Evolutionary conservation across 2,888 invertebrate genomes (phyloP).

Genomic region (Macroteleia sp.): DNA sequence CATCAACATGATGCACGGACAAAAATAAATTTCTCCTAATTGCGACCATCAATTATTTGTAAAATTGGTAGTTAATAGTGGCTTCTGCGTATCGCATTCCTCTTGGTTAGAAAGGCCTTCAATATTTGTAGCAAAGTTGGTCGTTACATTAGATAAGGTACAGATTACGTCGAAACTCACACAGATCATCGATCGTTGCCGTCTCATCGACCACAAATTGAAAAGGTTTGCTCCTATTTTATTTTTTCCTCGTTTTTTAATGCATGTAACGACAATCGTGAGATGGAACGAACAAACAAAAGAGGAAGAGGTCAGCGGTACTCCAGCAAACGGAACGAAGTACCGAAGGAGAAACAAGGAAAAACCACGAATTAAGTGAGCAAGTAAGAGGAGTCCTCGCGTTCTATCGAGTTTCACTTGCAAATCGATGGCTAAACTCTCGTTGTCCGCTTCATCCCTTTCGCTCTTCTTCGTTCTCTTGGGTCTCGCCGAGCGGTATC

Average conservation of each 20-base stretch:
- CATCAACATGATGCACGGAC: no score
- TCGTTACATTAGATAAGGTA: not conserved
- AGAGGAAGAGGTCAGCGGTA: slow-evolving; percentile 23
- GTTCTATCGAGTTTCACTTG: slow-evolving; percentile 77
- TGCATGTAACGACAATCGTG: slow-evolving; percentile 54
- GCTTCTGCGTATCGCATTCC: no score
- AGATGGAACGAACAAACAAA: slow-evolving; percentile 14
- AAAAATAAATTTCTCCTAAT: no score
- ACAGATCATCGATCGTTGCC: slow-evolving; percentile 75
- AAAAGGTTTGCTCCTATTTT: slow-evolving; percentile 68
- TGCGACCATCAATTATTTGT: no score
- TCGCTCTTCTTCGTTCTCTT: slow-evolving; percentile 33
- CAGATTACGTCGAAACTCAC: slow-evolving; percentile 40
- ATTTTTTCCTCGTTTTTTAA: no score
- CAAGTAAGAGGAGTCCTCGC: slow-evolving; percentile 8
- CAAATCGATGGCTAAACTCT: slow-evolving; percentile 80
- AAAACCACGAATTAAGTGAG: slow-evolving; percentile 21
- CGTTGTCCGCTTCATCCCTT: slow-evolving; percentile 27
- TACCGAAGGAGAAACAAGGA: slow-evolving; percentile 16
- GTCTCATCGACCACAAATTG: slow-evolving; percentile 75
- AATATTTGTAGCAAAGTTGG: no score
- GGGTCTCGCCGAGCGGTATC: slow-evolving; percentile 58
- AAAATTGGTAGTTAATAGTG: no score
- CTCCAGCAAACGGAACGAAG: slow-evolving; percentile 5
- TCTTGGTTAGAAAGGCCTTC: no score